Evolutionary conservation across 2,797 vertebrate genomes (phyloP), one percentile per base, ranked within the genome.

Genomic region (Craterocephalus amniculus): DNA sequence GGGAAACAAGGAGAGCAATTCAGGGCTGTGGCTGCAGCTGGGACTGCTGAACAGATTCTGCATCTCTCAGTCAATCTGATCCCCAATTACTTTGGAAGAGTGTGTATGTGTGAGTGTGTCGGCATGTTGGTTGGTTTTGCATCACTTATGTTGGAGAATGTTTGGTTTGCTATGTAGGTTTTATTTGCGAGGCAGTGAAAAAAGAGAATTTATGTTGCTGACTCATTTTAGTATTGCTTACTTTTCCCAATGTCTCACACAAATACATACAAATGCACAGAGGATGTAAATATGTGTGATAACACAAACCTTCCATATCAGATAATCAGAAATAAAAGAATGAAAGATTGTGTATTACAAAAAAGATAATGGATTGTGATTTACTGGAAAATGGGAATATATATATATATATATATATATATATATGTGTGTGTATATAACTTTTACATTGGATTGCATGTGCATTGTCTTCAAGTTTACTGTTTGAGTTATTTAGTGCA

Each of bases 11-110:
- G 63, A 82, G 83, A 84, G 79, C 81, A 79, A 81, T 89, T 89
- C 70, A 79, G 80, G 75, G 79, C 79, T 40, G 84, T 86, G 10
- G 26, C 38, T 0, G 60, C 61, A 35, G 77, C 66, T 29, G 74
- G 59, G 8, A 61, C 76, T 83, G 78, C 69, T 78, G 74, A 63
- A 62, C 54, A 86, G 86, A 86, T 86, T 38, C 63, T n/a, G 34
- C 79, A 90, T 91, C 91, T 91, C 72, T 72, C 58, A 83, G 83
- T 89, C 81, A 86, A 86, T 91, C 92, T 89, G 73, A 80, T 79
- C 67, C 66, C 67, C 52, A 54, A 63, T 58, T 71, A 76, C 80
- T 89, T 72, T 56, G 26, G 70, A 88, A 87, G 76, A 67, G 69
- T 26, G 26, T 7, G 24, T 18, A 51, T 24, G 11, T 26, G 43